Percentiles rank a stretch among this genome's conserved stretches.
These are phyloP conservation scores for Mongoloraphidia duomilia DNA, from an alignment of 2,888 invertebrate species.

Conservation along the genomic window DNA sequence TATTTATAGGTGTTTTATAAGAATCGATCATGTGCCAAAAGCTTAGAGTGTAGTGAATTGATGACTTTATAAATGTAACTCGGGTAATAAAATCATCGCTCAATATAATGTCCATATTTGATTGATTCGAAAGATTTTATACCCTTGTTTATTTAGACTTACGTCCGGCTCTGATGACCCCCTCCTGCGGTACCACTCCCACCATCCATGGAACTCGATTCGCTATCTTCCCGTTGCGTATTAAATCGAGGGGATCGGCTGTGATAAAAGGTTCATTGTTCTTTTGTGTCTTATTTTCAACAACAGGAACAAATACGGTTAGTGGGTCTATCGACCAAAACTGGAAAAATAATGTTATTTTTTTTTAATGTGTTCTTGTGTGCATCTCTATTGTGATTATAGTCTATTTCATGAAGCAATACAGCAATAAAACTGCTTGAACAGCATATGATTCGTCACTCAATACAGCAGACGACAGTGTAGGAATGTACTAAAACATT, in stretches of 20 bases:
- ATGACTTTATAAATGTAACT: no score
- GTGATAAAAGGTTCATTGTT: slow-evolving; percentile 31
- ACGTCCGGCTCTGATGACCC: slow-evolving; percentile 32
- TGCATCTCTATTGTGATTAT: no score
- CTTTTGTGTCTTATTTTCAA: slow-evolving; percentile 25
- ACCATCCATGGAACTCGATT: slow-evolving; percentile 33
- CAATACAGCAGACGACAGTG: no score
- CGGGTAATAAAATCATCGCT: no score
- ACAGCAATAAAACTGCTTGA: no score
- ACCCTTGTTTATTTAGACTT: slow-evolving; percentile 11
- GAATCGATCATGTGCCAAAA: no score
- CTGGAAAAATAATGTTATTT: slow-evolving; percentile 18
- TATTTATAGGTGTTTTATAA: no score
- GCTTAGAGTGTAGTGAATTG: no score
- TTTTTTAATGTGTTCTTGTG: background rate
- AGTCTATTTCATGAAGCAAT: no score
- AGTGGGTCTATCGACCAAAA: slow-evolving; percentile 35
- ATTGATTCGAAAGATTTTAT: background rate
- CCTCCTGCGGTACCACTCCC: slow-evolving; percentile 34
- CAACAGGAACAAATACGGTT: slow-evolving; percentile 30
- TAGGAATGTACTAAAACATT: no score
- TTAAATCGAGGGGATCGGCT: slow-evolving; percentile 27
- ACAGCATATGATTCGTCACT: no score
- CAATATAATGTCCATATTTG: background rate
- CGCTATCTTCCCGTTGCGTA: slow-evolving; percentile 26